These are phyloP conservation scores for Chondrilla cf. caribensis DNA, from an alignment of 37 sponge, comb jelly and placozoan genomes.

Conservation along the genomic window DNA sequence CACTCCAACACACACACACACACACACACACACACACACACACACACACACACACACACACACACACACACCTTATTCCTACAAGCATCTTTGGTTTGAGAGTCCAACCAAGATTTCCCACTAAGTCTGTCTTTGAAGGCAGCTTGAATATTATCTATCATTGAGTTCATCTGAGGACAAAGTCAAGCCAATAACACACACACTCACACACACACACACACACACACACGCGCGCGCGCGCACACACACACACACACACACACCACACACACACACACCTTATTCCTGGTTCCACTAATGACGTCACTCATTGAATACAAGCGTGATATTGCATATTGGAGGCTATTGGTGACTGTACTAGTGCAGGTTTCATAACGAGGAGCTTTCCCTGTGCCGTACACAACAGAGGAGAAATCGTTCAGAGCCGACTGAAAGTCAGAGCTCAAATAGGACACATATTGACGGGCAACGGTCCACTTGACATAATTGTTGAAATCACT, in stretches of 20 bases:
- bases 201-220: too few species aligned
- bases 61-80: constrained; percentile 32
- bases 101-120: constrained; percentile 35
- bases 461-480: not conserved
- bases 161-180: constrained; percentile 2
- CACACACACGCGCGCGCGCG: too few species aligned
- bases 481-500: constrained; percentile 4
- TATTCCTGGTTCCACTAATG: not conserved
- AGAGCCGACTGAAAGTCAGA: not conserved
- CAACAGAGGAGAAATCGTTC: not conserved
- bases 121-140: constrained; percentile 50
- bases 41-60: not conserved
- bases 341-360: not conserved
- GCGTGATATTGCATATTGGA: not conserved
- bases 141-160: constrained; percentile 14
- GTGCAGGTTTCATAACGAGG: constrained; percentile 12
- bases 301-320: not conserved
- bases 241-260: too few species aligned
- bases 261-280: too few species aligned
- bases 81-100: constrained; percentile 31
- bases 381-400: not conserved
- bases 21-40: too few species aligned
- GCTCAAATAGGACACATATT: not conserved
- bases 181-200: too few species aligned
- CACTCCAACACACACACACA: too few species aligned